Percentiles rank a stretch among this genome's conserved stretches.
Evolutionary conservation across 2,113 vertebrate species (phyloP).

Genomic region (Rhodinocichla rosea): DNA sequence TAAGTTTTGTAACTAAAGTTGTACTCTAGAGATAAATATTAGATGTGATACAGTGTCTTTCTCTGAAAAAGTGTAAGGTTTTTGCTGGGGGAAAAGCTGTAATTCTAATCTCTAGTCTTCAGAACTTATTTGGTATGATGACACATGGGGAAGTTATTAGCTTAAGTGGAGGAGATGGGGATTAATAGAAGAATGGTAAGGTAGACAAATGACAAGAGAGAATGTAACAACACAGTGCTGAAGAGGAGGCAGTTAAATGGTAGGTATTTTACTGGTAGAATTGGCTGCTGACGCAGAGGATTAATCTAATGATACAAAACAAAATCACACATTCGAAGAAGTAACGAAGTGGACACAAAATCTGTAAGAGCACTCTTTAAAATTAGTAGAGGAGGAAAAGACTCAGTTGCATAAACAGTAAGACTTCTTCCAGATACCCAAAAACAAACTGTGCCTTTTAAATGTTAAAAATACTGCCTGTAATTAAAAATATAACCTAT

Average conservation of each 20-base stretch:
- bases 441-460: neutral
- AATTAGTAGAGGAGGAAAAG: neutral
- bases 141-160: neutral
- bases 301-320: neutral
- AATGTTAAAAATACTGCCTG: neutral
- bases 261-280: neutral
- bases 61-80: neutral
- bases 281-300: neutral
- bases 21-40: neutral
- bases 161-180: neutral
- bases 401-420: neutral
- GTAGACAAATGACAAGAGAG: neutral
- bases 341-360: neutral
- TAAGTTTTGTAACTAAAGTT: neutral
- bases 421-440: neutral
- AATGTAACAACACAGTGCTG: neutral
- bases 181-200: neutral
- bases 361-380: neutral
- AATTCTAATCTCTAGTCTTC: neutral
- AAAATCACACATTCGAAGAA: neutral
- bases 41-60: neutral
- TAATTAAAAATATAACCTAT: neutral
- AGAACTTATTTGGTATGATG: neutral
- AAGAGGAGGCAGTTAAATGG: neutral
- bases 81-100: neutral